Base-by-base conservation (phyloP, 2,113 vertebrate genomes). In the Pelvicachromis taeniatus region DNA sequence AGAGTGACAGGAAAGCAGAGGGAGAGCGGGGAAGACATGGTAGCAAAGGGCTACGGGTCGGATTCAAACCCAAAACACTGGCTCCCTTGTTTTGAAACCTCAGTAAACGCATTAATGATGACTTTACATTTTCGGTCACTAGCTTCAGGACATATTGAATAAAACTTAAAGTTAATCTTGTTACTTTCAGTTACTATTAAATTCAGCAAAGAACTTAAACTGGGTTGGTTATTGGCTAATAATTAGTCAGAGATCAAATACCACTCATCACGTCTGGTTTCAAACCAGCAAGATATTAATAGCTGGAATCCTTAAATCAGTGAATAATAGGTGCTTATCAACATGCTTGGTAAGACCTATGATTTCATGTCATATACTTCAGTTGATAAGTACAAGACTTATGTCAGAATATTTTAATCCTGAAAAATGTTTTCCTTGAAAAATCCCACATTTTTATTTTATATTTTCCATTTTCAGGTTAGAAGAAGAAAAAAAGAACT, bases 131-230 rank as follows among this genome's bases (percentile, higher is more conserved):
- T 70, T 70, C 5, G 48, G 38, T 45, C 38, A 26, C 0, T 26
- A 70, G 14, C 4, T 48, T 17, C 5, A 48, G 21, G 3, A 45
- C 38, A 29, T 1, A 70, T 40, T 17, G 65, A 70, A 17, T 45
- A 48, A 17, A 48, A 45, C 40, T 68, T 42, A 12, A 6, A 70
- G 0, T 26, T 70, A 8, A 45, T 26, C 0, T 42, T 70, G 38
- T 45, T 70, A 42, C n/a, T 45, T n/a, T 9, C 61, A 23, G 63
- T 68, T 21, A 26, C 23, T 14, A 65, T 45, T 14, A 1, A 13
- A 68, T 40, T 14, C 17, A 23, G n/a, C 42, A 68, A 68, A 23
- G 12, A 42, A 14, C n/a, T 23, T 68, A 70, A 70, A 26, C 50
- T 26, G n/a, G 19, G 0, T 14, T 6, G 8, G 12, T 45, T 14